Base-by-base conservation (phyloP, 2,113 vertebrate species). In the Pangasianodon hypophthalmus region DNA sequence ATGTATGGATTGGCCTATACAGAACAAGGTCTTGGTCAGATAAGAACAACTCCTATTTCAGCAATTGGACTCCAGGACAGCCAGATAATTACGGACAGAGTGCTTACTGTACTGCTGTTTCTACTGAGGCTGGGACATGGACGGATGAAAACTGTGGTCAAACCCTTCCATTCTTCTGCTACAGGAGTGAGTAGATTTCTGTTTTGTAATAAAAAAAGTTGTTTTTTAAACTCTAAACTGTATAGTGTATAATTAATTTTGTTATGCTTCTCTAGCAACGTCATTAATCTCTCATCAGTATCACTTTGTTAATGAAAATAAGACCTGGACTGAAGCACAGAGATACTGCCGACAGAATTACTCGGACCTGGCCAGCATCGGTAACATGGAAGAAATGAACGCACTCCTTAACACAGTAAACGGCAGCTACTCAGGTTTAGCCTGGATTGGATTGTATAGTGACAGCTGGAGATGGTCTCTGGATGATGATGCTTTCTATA, bases 381-480 rank as follows among this genome's bases (percentile, higher is more conserved):
- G 88, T 52, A 64, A 86, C 62, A 87, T 67, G 67, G 79, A 87
- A 6, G 85, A 87, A 44, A 50, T 89, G n/a, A 75, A 75, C 62
- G 50, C 32, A 3, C 82, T 91, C 67, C 41, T 88, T 24, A 71
- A 88, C 37, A 81, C 83, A 69, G 83, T 86, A 32, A 88, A 91
- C 69, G 73, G 82, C 24, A 88, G 4, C 44, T 88, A 69, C 50
- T 8, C 9, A 29, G 90, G 82, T 69, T 88, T 79, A 69, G 90
- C 87, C 56, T 90, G 90, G 90, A 90, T 90, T 85, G 90, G 90
- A 75, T 13, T 56, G 56, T 77, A 85, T 87, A 52, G 48, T 83
- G 60, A 73, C 8, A 54, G 54, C 52, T 90, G 89, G 85, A 90
- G 18, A 83, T 90, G 89, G 89, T 90, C 89, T 71, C 41, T 90